Percentiles rank a stretch among this genome's conserved stretches.
These are phyloP conservation scores for Trogon melanurus DNA, from an alignment of 2,113 vertebrate species.

Conservation along the genomic window DNA sequence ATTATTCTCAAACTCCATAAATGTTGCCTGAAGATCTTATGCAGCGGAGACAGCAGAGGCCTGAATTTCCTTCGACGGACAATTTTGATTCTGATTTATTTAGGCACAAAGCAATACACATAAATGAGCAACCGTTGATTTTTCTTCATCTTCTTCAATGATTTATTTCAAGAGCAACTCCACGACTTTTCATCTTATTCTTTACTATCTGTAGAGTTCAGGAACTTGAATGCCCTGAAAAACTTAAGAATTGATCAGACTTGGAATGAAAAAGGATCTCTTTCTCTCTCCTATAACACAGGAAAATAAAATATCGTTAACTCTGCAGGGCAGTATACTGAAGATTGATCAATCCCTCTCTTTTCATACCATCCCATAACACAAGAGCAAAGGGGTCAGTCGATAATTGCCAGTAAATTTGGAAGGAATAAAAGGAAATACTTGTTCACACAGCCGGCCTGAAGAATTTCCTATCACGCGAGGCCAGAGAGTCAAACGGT, in stretches of 20 bases:
- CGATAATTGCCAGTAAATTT: conserved; percentile 49
- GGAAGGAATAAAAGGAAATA: conserved; percentile 35
- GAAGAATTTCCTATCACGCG: not conserved
- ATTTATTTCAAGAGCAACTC: conserved; percentile 48
- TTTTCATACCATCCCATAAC: conserved; percentile 29
- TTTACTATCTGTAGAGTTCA: conserved; percentile 23
- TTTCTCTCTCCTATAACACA: conserved; percentile 15
- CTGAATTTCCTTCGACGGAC: conserved; percentile 58
- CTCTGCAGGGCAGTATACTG: conserved; percentile 42
- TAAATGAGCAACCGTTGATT: conserved; percentile 53
- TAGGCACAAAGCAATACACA: conserved; percentile 64
- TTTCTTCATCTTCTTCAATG: conserved; percentile 1
- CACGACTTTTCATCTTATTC: conserved; percentile 1
- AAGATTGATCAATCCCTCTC: conserved; percentile 52
- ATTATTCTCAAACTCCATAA: conserved; percentile 77
- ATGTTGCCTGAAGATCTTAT: conserved; percentile 68
- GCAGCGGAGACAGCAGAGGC: conserved; percentile 60
- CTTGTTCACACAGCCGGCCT: not conserved
- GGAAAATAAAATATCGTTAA: conserved; percentile 64
- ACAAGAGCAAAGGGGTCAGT: conserved; percentile 47
- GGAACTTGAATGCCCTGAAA: conserved; percentile 36
- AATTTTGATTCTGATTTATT: conserved; percentile 78
- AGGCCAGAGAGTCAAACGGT: conserved; percentile 4
- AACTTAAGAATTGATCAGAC: conserved; percentile 64
- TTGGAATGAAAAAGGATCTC: conserved; percentile 53